Percentiles rank a stretch among this genome's conserved stretches.
These are phyloP conservation scores for Hetaerina titia DNA, from an alignment of 2,888 invertebrate genomes.

Conservation along the genomic window DNA sequence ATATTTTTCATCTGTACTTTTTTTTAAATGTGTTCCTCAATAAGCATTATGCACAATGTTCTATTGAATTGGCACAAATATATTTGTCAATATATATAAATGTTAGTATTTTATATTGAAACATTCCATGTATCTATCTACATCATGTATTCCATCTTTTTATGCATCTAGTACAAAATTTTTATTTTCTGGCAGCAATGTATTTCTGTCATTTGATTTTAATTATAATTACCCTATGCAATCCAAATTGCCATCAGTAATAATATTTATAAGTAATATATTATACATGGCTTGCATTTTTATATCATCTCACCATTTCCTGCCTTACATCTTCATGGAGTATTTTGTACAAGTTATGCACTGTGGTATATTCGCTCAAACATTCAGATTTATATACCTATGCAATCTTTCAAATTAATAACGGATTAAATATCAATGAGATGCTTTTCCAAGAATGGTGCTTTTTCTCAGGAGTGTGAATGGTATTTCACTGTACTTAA, in stretches of 20 bases:
- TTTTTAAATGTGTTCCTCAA: no score
- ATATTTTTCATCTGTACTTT: no score
- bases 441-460: constrained; percentile 6
- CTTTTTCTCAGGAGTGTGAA: not conserved
- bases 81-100: not conserved
- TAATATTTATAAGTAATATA: not conserved
- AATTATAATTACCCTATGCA: not conserved
- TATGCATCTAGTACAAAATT: not conserved
- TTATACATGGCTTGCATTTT: not conserved
- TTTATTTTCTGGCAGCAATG: not conserved
- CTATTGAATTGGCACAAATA: not conserved
- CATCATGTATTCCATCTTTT: not conserved
- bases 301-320: not conserved
- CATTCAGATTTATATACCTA: not conserved
- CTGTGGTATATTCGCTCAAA: not conserved
- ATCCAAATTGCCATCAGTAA: not conserved
- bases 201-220: not conserved
- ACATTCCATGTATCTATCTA: not conserved
- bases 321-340: not conserved
- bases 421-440: not conserved
- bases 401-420: not conserved
- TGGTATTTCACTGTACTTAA: not conserved
- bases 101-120: not conserved
- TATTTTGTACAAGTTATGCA: not conserved
- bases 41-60: no score